Percentiles rank a stretch among this genome's conserved stretches.
phyloP scores from a whole-genome alignment of 1,140 invertebrate genomes.

The Neomicropteryx cornuta region DNA sequence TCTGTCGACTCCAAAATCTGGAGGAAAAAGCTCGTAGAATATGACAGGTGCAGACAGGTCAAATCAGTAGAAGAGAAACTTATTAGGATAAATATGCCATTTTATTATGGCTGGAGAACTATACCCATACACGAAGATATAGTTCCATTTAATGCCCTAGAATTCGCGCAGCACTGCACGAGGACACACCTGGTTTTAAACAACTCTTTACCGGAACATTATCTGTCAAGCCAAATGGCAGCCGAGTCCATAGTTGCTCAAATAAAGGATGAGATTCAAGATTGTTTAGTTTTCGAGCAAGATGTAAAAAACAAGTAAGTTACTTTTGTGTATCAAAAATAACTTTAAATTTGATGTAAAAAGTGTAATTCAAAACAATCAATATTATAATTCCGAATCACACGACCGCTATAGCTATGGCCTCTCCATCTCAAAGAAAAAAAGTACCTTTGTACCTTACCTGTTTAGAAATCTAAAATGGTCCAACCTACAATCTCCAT shows the following conservation, averaged over 20 bases:
- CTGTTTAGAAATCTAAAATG: too few relatives aligned
- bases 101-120: conserved; percentile 64
- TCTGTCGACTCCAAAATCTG: conserved; percentile 27
- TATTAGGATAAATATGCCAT: conserved; percentile 66
- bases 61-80: conserved; percentile 73
- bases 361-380: too few relatives aligned
- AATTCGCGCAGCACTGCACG: conserved; percentile 58
- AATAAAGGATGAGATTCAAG: conserved; percentile 45
- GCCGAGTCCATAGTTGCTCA: conserved; percentile 29
- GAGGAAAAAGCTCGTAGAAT: conserved; percentile 30
- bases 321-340: conserved; percentile 6
- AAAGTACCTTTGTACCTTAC: too few relatives aligned
- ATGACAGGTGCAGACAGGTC: conserved; percentile 49
- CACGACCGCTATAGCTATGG: too few relatives aligned
- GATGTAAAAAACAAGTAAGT: conserved; percentile 41
- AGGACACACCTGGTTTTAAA: conserved; percentile 48
- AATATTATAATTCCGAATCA: too few relatives aligned
- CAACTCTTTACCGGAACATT: conserved; percentile 41
- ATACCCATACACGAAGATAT: conserved; percentile 46
- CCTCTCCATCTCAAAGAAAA: too few relatives aligned
- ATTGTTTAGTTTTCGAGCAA: conserved; percentile 46
- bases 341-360: neutral
- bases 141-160: conserved; percentile 55
- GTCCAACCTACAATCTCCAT: too few relatives aligned
- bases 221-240: conserved; percentile 36